Evolutionary conservation across 2,797 vertebrate genomes (phyloP).

Genomic region (Spheniscus humboldti): DNA sequence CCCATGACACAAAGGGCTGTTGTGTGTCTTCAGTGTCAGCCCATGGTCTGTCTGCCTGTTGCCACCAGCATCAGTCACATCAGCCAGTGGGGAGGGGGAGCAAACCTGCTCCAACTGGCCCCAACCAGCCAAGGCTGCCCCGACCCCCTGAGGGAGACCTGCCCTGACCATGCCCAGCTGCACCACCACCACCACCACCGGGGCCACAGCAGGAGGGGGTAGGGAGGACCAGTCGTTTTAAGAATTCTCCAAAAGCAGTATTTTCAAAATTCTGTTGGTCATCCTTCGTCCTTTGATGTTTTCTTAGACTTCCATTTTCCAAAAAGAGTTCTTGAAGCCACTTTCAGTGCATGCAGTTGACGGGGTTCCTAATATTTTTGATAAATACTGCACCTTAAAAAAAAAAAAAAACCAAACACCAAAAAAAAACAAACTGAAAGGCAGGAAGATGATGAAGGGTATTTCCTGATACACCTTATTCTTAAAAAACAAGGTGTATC

Average conservation of each 20-base stretch:
- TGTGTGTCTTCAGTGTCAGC: not conserved
- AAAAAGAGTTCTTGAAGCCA: not conserved
- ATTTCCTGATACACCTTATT: not conserved
- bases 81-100: not conserved
- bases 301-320: not conserved
- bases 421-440: rapidly evolving
- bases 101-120: not conserved
- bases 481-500: not conserved
- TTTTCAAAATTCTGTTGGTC: not conserved
- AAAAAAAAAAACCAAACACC: too few relatives aligned
- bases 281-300: not conserved
- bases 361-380: not conserved
- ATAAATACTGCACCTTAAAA: not conserved
- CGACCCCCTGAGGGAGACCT: rapidly evolving
- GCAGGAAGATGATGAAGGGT: not conserved
- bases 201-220: rapidly evolving
- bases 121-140: not conserved
- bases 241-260: not conserved
- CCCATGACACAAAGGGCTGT: not conserved
- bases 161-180: rapidly evolving
- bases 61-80: rapidly evolving
- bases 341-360: not conserved
- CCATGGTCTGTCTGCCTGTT: rapidly evolving
- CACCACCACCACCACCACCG: rapidly evolving
- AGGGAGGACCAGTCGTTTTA: rapidly evolving